Evolutionary conservation across 2,888 invertebrate genomes (phyloP).

Genomic region (Koerneria pararmatus): DNA sequence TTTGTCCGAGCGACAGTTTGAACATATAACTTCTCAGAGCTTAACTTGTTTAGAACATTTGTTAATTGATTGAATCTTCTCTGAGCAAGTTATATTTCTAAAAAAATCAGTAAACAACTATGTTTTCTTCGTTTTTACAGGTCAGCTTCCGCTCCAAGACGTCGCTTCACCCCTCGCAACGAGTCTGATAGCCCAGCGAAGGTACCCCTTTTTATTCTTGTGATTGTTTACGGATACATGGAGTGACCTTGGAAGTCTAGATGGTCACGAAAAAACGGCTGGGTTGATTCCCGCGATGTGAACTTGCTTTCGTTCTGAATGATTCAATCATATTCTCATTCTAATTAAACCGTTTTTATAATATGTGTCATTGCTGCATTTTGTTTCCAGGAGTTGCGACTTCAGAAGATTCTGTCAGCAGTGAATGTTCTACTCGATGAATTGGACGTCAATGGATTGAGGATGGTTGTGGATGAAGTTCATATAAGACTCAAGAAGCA

Average conservation of each 20-base stretch:
- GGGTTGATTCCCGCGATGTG: not conserved
- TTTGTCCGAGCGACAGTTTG: too few species aligned
- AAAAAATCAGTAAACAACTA: too few species aligned
- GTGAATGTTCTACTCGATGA: slow-evolving; percentile 46
- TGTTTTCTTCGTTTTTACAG: too few species aligned
- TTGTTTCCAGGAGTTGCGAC: slow-evolving; percentile 39
- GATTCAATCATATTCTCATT: not conserved
- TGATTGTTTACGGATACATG: too few species aligned
- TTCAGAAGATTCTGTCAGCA: slow-evolving; percentile 45
- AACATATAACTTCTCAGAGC: too few species aligned
- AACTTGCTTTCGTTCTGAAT: not conserved
- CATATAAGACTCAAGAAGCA: slow-evolving; percentile 47
- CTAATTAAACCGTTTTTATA: too few species aligned
- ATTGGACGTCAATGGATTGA: slow-evolving; percentile 33
- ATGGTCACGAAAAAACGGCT: too few species aligned
- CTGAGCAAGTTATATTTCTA: too few species aligned
- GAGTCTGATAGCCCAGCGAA: slow-evolving; percentile 41
- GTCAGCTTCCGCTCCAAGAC: slow-evolving; percentile 29
- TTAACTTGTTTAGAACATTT: too few species aligned
- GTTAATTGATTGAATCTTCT: too few species aligned
- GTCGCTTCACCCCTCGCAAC: slow-evolving; percentile 28
- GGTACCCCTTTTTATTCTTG: slow-evolving; percentile 15
- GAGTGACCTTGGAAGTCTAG: too few species aligned
- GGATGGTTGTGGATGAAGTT: slow-evolving; percentile 44
- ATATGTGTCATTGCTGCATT: not conserved